Percentiles rank a stretch among this genome's conserved stretches.
These are phyloP conservation scores for Sinopyrophorus schimmeli DNA, from an alignment of 2,888 invertebrate genomes.

Conservation along the genomic window DNA sequence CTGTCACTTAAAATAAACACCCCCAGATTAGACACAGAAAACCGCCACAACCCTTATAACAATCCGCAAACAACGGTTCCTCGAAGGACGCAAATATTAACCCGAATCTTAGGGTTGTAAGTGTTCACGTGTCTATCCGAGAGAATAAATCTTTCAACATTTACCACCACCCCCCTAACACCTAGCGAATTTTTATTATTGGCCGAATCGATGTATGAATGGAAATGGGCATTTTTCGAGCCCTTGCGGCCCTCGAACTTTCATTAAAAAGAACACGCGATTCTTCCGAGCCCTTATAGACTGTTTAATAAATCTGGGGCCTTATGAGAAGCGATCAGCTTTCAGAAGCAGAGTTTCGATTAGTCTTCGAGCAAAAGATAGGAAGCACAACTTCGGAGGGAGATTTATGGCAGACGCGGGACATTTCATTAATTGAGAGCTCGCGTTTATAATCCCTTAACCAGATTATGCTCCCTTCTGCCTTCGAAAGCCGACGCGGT, in stretches of 20 bases:
- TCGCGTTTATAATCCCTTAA: conserved; percentile 42
- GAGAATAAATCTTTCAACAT: too few relatives aligned
- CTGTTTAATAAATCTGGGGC: conserved; percentile 29
- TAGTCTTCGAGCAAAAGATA: conserved; percentile 35
- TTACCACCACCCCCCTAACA: too few relatives aligned
- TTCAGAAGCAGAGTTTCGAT: conserved; percentile 37
- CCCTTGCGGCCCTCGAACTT: too few relatives aligned
- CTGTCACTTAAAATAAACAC: too few relatives aligned
- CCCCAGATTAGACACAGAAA: too few relatives aligned
- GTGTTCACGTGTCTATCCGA: too few relatives aligned
- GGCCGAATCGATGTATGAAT: conserved; percentile 23
- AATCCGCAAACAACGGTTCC: too few relatives aligned
- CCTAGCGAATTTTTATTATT: too few relatives aligned
- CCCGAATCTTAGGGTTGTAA: too few relatives aligned
- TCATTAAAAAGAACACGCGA: conserved; percentile 13
- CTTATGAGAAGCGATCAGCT: conserved; percentile 35
- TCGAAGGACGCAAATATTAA: too few relatives aligned
- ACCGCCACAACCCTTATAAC: too few relatives aligned
- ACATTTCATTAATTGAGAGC: conserved; percentile 44
- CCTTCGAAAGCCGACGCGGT: conserved; percentile 36
- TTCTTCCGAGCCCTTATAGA: conserved; percentile 13
- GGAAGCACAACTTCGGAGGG: conserved; percentile 30
- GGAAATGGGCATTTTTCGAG: conserved; percentile 19
- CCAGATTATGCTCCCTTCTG: conserved; percentile 39
- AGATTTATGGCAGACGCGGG: conserved; percentile 40